Base-by-base conservation (phyloP, 2,888 invertebrate species). In the Acleris cristana region DNA sequence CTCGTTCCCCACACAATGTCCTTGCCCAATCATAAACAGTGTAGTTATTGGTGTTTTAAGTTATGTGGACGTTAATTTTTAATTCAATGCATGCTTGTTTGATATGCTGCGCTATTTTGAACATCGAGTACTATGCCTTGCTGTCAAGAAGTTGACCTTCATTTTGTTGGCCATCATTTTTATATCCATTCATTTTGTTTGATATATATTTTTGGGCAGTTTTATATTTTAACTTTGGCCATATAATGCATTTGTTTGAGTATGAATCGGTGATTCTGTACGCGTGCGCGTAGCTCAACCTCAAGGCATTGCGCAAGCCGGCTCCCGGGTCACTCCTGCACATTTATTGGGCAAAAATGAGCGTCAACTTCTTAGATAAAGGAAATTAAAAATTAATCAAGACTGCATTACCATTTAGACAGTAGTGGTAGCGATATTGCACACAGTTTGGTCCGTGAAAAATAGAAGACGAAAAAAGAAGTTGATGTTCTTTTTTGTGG, bases 71-170 rank as follows among this genome's bases (percentile, higher is more conserved):
- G 76, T 74, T 84, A 81, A 72, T 77, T 83, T 83, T 78, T 83
- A 80, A 81, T 76, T 79, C 79, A 73, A 76, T 89, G 92, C 92
- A 93, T 92, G 93, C 92, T 92, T 90, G 80, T 89, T 83, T 88
- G 81, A 87, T 88, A 84, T 86, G 91, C 92, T 90, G 86, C 84
- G 93, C 90, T 92, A 86, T 87, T 87, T 85, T 85, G 72, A 87
- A 87, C 82, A 88, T 87, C 85, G 85, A 89, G 83, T 92, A 88
- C 84, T 90, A 89, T 93, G 93, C 93, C 93, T 93, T 93, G 95
- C 95, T 95, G 95, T 96, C 96, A 96, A 97, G 97, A 97, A 97
- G 97, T 97, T 97, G 97, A 97, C 97, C 96, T 96, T 96, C 96
- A 96, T 97, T 97, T 96, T 95, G 96, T 96, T 95, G 95, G 96